Evolutionary conservation across 2,113 vertebrate genomes (phyloP), one percentile per base, ranked within the genome.

Genomic region (Platanista minor): DNA sequence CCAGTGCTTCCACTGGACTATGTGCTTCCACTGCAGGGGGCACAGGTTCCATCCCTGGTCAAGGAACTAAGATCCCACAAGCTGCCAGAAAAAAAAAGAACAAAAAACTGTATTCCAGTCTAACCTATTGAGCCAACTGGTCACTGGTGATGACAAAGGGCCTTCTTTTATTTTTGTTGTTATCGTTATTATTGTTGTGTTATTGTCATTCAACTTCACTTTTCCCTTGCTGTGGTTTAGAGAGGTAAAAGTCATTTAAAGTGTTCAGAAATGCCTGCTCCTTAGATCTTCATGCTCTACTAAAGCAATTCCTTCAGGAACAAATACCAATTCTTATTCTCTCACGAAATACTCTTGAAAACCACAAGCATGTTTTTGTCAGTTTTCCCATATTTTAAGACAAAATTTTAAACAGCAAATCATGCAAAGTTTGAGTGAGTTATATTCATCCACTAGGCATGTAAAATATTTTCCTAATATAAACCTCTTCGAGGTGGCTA

Each of bases 331-430:
- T 62, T 83, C 31, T 87, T 64, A 64, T 25, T 86, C 67, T 82
- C 74, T 59, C 27, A 78, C 21, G 67, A 74, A 77, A 39, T 23
- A 49, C 9, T 59, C 39, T 75, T 85, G 36, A 57, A 96, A 91
- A 80, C 27, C 5, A 64, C 12, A 15, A 78, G 39, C 33, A 39
- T 66, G 10, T 54, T 90, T 89, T 67, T 43, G 41, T 84, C 61
- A 85, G 27, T 66, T 94, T 97, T 74, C 88, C 59, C 43, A 75
- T 23, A 29, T 90, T 82, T 83, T 46, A 91, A 61, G 85, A 72
- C 20, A 87, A 84, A 87, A n/a, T 87, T 81, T 57, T 88, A 86
- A 85, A 66, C 33, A 96, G n/a, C 49, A 66, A 31, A 62, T 92
- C 67, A 67, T 13, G 23, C 57, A 49, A 59, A 29, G 20, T 88